phyloP scores from a whole-genome alignment of 92 coral and sea anemone species.

The Zoanthus gigantus region DNA sequence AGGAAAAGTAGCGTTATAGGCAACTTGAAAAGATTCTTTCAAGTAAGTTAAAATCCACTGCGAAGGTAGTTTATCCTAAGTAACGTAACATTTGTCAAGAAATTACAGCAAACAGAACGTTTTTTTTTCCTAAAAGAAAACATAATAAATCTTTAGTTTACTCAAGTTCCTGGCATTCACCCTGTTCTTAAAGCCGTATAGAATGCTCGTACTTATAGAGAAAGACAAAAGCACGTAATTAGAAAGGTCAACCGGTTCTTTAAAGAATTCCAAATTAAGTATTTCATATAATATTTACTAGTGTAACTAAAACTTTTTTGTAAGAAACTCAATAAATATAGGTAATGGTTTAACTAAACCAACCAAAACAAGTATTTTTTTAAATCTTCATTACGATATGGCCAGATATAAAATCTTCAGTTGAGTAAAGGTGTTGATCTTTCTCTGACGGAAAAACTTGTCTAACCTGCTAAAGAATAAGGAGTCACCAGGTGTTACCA shows the following conservation, averaged over 20 bases:
- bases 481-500: constrained; percentile 1
- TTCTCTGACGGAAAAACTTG: background rate
- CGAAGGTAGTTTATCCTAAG: background rate
- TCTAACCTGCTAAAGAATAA: constrained; percentile 3
- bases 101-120: background rate
- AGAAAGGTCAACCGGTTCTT: constrained; percentile 19
- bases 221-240: constrained; percentile 22
- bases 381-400: no score
- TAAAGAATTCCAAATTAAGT: no score
- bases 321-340: no score
- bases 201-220: background rate
- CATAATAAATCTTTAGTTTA: background rate
- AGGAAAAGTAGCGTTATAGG: constrained; percentile 1
- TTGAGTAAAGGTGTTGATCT: constrained; percentile 16
- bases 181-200: background rate
- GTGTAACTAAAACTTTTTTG: no score
- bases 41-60: constrained; percentile 2
- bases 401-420: background rate
- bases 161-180: background rate
- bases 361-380: no score
- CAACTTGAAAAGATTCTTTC: background rate
- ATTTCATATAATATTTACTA: no score
- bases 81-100: background rate
- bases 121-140: background rate
- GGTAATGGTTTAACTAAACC: no score